phyloP scores from a whole-genome alignment of 2,888 invertebrate genomes.

The Hypolimnas misippus region DNA sequence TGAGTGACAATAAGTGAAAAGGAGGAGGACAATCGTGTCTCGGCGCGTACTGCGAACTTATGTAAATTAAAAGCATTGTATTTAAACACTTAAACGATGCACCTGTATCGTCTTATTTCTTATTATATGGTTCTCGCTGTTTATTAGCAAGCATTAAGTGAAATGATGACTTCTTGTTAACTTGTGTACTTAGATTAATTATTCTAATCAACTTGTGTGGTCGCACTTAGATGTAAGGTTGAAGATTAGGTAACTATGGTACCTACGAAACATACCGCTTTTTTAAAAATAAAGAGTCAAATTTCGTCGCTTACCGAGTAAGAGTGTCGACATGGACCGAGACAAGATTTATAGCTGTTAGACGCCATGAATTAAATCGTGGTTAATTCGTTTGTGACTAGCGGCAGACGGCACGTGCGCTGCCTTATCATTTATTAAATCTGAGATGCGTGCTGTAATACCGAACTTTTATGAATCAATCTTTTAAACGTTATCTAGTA shows the following conservation, averaged over 20 bases:
- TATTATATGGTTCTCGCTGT: not conserved
- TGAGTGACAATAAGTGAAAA: slow-evolving; percentile 72
- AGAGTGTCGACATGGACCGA: slow-evolving; percentile 61
- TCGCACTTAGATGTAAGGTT: slow-evolving; percentile 45
- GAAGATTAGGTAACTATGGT: slow-evolving; percentile 59
- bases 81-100: slow-evolving; percentile 43
- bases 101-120: slow-evolving; percentile 1
- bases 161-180: too few relatives aligned
- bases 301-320: slow-evolving; percentile 63
- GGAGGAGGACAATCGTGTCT: slow-evolving; percentile 58
- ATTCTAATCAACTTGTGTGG: slow-evolving; percentile 70
- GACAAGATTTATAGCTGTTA: slow-evolving; percentile 70
- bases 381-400: slow-evolving; percentile 57
- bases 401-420: slow-evolving; percentile 63
- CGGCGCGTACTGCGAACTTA: slow-evolving; percentile 57
- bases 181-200: too few relatives aligned
- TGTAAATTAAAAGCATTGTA: slow-evolving; percentile 63
- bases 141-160: too few relatives aligned
- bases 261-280: slow-evolving; percentile 60
- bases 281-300: slow-evolving; percentile 68
- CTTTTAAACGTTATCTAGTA: slow-evolving; percentile 71
- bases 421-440: slow-evolving; percentile 64
- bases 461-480: slow-evolving; percentile 75
- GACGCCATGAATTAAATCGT: slow-evolving; percentile 62
- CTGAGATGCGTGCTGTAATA: slow-evolving; percentile 71